Conservation (phyloP, 2,113 vertebrate genomes). For the Oncorhynchus nerka region DNA sequence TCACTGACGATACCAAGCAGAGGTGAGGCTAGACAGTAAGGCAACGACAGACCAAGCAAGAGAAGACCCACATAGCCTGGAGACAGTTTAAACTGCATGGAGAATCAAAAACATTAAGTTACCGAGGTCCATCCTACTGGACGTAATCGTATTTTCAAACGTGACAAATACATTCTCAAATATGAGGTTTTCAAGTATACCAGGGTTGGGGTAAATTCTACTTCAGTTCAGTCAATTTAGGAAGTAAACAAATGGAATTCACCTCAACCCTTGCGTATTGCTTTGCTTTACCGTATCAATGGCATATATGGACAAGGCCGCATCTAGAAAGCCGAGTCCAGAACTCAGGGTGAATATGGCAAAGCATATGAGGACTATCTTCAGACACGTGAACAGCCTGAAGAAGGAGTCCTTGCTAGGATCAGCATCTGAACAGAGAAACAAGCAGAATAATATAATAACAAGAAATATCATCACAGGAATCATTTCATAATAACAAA, state of each 20-base stretch:
- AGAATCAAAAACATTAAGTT: constrained; percentile 25
- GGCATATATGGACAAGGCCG: constrained; percentile 89
- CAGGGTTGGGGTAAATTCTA: not conserved
- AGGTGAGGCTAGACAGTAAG: constrained; percentile 85
- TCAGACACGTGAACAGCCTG: constrained; percentile 74
- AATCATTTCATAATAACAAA: constrained; percentile 1
- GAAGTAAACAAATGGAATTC: not conserved
- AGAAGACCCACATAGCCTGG: constrained; percentile 87
- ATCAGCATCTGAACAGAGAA: constrained; percentile 67
- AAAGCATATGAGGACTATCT: constrained; percentile 80
- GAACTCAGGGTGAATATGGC: constrained; percentile 81
- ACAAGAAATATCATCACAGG: not conserved
- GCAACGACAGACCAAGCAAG: constrained; percentile 84
- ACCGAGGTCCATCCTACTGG: not conserved
- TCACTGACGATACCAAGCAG: constrained; percentile 86
- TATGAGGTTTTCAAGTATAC: not conserved
- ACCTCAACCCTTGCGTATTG: no score
- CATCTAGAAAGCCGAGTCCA: constrained; percentile 87
- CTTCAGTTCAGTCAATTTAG: not conserved
- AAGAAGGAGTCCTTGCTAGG: constrained; percentile 83
- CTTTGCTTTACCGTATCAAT: constrained; percentile 74
- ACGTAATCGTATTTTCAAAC: not conserved
- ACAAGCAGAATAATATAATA: no score
- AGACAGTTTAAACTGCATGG: constrained; percentile 81
- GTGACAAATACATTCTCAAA: not conserved